Conservation (phyloP, 2,888 invertebrate genomes). For the Lycocerus yunnanus region DNA sequence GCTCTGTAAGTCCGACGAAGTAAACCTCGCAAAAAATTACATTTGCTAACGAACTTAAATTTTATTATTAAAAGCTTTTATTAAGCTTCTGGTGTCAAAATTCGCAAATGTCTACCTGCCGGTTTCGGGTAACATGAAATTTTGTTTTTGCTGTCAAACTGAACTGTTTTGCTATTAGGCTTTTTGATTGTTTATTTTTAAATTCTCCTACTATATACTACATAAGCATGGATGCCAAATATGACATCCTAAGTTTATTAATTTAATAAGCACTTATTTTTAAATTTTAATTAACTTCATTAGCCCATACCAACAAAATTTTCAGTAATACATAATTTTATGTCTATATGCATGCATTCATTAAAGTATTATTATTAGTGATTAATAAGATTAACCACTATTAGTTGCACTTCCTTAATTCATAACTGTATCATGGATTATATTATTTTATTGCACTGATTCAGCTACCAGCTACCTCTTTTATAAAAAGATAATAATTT, state of each 20-base stretch:
- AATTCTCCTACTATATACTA: no score
- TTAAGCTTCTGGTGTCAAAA: no score
- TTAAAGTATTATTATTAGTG: not conserved
- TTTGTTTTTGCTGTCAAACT: no score
- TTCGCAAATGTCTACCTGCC: no score
- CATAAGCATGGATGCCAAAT: not conserved
- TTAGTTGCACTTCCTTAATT: not conserved
- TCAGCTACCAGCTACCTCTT: not conserved
- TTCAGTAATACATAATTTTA: not conserved
- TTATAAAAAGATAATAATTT: not conserved
- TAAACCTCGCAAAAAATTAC: no score
- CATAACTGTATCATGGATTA: not conserved
- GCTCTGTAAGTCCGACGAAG: no score
- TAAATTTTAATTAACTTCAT: not conserved
- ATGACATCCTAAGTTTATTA: not conserved
- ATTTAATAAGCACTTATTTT: not conserved
- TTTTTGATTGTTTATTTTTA: no score
- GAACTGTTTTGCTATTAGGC: no score
- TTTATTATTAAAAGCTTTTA: no score
- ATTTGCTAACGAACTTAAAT: no score
- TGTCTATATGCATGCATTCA: not conserved
- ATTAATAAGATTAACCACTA: not conserved
- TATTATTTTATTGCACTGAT: not conserved
- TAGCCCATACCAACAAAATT: not conserved
- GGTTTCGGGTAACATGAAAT: no score